These are phyloP conservation scores for Tachina lurida DNA, from an alignment of 2,888 invertebrate genomes.

Conservation along the genomic window DNA sequence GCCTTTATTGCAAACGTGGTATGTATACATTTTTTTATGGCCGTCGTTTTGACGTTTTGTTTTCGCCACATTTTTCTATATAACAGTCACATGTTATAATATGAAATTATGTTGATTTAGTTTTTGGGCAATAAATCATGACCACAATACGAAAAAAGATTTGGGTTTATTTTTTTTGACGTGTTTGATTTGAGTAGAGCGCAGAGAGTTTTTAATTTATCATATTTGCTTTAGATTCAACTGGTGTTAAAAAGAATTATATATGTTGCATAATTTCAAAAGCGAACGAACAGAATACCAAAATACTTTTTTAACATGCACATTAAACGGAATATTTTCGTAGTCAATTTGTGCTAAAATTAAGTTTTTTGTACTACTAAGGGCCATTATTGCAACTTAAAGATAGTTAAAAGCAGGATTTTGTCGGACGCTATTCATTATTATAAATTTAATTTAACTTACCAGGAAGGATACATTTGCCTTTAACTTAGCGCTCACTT, in stretches of 20 bases:
- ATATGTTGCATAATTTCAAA: neutral
- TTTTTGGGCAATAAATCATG: constrained; percentile 49
- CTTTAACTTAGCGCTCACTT: no score
- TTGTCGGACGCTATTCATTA: no score
- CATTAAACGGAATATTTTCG: neutral
- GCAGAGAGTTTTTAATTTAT: neutral
- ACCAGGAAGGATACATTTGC: no score
- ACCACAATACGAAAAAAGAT: constrained; percentile 9
- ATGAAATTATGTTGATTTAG: constrained; percentile 46
- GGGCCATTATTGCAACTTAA: no score
- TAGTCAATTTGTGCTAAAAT: no score
- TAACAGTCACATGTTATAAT: constrained; percentile 40
- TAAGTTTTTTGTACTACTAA: no score
- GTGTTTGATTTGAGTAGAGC: constrained; percentile 12
- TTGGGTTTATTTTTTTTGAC: neutral
- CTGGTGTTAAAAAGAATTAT: neutral
- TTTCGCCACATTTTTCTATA: constrained; percentile 20
- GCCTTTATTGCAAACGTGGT: neutral
- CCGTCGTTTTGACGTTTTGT: neutral
- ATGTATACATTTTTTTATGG: constrained; percentile 10
- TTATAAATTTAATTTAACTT: no score
- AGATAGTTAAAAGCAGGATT: no score
- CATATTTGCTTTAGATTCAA: neutral
- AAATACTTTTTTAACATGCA: neutral
- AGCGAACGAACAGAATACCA: neutral